Evolutionary conservation across 2,113 vertebrate genomes (phyloP).

Genomic region (Asarcornis scutulata): DNA sequence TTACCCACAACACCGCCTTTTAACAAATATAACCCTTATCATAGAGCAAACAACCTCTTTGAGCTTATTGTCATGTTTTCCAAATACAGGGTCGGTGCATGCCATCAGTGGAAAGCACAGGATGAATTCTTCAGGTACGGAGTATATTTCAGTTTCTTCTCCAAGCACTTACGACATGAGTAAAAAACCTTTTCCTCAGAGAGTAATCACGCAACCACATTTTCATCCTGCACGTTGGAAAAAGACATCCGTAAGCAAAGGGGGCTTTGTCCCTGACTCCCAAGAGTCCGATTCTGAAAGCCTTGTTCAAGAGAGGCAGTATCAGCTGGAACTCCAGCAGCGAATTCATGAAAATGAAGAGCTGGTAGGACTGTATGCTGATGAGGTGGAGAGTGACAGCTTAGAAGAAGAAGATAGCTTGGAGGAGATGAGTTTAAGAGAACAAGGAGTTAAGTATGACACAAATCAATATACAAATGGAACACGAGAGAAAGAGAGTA

Average conservation of each 20-base stretch:
- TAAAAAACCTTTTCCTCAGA: not conserved
- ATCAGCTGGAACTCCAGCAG: constrained; percentile 56
- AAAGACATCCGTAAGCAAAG: not conserved
- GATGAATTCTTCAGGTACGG: not conserved
- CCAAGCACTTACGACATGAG: not conserved
- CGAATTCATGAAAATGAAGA: not conserved
- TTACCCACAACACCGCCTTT: not conserved
- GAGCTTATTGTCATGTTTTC: not conserved
- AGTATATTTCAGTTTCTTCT: not conserved
- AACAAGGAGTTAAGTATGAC: not conserved
- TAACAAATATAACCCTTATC: not conserved
- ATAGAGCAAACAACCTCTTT: not conserved
- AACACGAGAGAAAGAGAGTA: not conserved
- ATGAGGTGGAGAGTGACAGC: constrained; percentile 40
- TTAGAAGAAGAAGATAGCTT: constrained; percentile 69
- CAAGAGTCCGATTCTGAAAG: constrained; percentile 75
- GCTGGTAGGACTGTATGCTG: not conserved
- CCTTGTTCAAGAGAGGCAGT: constrained; percentile 57
- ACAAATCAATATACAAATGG: accelerated
- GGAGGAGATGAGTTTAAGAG: not conserved
- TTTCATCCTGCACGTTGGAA: constrained; percentile 1
- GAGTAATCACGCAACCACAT: not conserved
- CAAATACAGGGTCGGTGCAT: constrained; percentile 9
- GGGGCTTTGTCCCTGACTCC: constrained; percentile 50
- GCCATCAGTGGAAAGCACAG: not conserved